Evolutionary conservation across 1,140 invertebrate species (phyloP).

Genomic region (Vollenhovia emeryi): DNA sequence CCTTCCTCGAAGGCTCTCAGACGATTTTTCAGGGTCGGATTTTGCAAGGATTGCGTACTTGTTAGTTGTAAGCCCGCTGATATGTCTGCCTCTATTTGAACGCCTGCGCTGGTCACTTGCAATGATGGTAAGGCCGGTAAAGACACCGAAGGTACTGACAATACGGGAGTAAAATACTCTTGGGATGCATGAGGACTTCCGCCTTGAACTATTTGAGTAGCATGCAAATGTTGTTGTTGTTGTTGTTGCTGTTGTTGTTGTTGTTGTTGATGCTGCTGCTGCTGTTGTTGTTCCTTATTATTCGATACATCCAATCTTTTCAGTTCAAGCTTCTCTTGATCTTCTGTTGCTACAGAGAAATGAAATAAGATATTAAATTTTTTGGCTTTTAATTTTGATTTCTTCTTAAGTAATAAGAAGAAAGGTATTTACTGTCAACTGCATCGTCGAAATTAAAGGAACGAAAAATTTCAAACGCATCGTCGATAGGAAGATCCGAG

Average conservation of each 20-base stretch:
- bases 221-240: constrained; percentile 70
- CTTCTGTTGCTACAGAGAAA: constrained; percentile 74
- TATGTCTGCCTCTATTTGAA: constrained; percentile 80
- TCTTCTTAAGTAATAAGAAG: background rate
- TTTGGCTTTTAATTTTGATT: background rate
- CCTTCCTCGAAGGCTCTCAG: constrained; percentile 78
- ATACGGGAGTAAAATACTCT: constrained; percentile 86
- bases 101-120: constrained; percentile 78
- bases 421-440: constrained; percentile 82
- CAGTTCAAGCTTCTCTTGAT: constrained; percentile 80
- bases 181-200: constrained; percentile 70
- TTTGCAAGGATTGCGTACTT: constrained; percentile 74
- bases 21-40: constrained; percentile 73
- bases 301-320: constrained; percentile 81
- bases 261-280: constrained; percentile 69
- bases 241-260: constrained; percentile 71
- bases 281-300: constrained; percentile 78
- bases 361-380: constrained; percentile 19
- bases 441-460: constrained; percentile 85
- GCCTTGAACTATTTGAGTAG: constrained; percentile 75
- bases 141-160: constrained; percentile 76
- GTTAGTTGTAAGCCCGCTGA: constrained; percentile 76
- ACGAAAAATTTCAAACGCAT: constrained; percentile 86
- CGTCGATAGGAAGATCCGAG: constrained; percentile 85
- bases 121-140: constrained; percentile 80